These are phyloP conservation scores for Phymorhynchus buccinoides DNA, from an alignment of 1,140 invertebrate genomes.

Conservation along the genomic window DNA sequence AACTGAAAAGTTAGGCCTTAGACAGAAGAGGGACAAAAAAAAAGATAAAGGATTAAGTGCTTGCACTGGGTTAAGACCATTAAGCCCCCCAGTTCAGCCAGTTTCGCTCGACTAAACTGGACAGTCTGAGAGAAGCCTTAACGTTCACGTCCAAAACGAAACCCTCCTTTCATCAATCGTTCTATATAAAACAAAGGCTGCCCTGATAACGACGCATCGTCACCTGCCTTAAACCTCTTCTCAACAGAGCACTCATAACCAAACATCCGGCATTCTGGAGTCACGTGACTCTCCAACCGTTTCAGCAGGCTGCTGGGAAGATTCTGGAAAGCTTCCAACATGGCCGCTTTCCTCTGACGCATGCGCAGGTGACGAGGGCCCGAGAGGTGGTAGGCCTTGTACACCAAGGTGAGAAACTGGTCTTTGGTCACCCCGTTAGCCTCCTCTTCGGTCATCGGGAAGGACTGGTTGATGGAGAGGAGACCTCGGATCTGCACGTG, in stretches of 20 bases:
- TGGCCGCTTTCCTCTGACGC: conserved; percentile 27
- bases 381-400: neutral
- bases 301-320: conserved; percentile 5
- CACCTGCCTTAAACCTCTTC: neutral
- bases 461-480: neutral
- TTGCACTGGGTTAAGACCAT: too few relatives aligned
- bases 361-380: conserved; percentile 22
- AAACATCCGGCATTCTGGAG: conserved; percentile 11
- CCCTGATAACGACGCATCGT: too few relatives aligned
- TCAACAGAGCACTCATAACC: conserved; percentile 31
- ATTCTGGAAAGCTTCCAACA: conserved; percentile 28
- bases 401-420: neutral
- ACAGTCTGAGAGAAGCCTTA: too few relatives aligned
- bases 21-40: too few relatives aligned
- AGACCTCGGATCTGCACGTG: conserved; percentile 20
- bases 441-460: conserved; percentile 8
- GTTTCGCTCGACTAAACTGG: too few relatives aligned
- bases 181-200: conserved; percentile 24
- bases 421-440: neutral
- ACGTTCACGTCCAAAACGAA: too few relatives aligned
- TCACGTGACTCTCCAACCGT: neutral
- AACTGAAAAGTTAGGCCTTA: too few relatives aligned
- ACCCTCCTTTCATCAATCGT: neutral
- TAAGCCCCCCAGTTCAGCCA: too few relatives aligned
- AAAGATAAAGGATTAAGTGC: too few relatives aligned